Conservation (phyloP, 2,888 invertebrate genomes). For the Latrodectus hesperus region DNA sequence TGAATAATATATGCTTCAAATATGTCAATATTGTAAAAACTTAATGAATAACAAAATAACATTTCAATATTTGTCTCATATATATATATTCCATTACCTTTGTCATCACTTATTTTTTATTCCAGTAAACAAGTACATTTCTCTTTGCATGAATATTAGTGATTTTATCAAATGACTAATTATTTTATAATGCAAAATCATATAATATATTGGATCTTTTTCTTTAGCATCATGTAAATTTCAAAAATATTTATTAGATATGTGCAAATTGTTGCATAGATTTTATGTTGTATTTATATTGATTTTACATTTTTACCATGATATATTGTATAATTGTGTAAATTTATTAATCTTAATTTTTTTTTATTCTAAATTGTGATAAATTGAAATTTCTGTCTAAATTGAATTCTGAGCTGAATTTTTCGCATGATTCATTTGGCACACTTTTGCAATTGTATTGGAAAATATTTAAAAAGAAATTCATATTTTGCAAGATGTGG, state of each 20-base stretch:
- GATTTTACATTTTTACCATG: not conserved
- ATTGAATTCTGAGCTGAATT: not conserved
- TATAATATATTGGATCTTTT: not conserved
- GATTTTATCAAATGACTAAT: not conserved
- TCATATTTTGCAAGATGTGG: not conserved
- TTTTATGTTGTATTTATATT: not conserved
- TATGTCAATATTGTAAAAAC: no score
- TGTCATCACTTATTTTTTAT: not conserved
- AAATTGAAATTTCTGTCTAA: not conserved
- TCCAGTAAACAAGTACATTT: no score
- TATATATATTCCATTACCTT: not conserved
- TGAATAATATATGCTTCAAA: no score
- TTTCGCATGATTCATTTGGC: constrained; percentile 2
- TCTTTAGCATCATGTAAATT: not conserved
- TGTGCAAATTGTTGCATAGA: not conserved
- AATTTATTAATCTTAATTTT: not conserved
- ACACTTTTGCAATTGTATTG: not conserved
- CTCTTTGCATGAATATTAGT: not conserved
- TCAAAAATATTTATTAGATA: not conserved
- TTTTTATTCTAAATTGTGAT: not conserved
- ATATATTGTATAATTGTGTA: not conserved
- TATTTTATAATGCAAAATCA: not conserved
- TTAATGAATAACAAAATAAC: no score
- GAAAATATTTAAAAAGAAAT: not conserved
- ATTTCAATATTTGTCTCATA: no score